phyloP scores from a whole-genome alignment of 2,888 invertebrate genomes.

The Aricia artaxerxes region DNA sequence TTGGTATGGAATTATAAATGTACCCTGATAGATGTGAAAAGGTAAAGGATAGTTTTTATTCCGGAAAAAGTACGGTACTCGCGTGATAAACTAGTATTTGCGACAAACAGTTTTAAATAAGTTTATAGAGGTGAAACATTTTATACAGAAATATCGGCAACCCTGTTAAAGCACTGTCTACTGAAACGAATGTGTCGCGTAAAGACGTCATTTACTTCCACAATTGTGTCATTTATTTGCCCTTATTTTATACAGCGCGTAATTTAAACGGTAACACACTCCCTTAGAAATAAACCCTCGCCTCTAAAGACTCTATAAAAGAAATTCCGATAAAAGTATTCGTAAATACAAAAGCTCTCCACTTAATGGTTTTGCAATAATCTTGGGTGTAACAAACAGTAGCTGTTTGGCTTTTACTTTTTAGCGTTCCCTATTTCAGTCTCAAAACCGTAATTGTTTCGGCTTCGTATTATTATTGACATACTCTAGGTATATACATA shows the following conservation, averaged over 20 bases:
- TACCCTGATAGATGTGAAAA: too few relatives aligned
- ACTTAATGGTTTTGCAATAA: background rate
- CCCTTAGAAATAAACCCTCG: conserved; percentile 39
- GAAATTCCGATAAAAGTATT: conserved; percentile 33
- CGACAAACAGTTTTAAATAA: too few relatives aligned
- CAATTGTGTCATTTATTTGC: conserved; percentile 45
- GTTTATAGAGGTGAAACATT: background rate
- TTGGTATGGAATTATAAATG: too few relatives aligned
- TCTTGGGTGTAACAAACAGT: background rate
- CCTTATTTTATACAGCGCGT: conserved; percentile 45
- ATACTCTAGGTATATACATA: too few relatives aligned
- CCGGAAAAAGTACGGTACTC: too few relatives aligned
- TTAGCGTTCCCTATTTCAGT: background rate
- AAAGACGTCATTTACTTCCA: conserved; percentile 39
- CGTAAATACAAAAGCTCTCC: background rate
- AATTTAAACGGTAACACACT: conserved; percentile 43
- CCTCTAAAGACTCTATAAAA: conserved; percentile 38
- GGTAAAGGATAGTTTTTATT: too few relatives aligned
- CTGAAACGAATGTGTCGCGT: conserved; percentile 36
- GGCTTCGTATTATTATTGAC: too few relatives aligned
- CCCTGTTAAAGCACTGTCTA: background rate
- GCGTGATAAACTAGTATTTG: too few relatives aligned
- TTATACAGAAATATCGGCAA: background rate
- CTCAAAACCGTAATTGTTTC: background rate
- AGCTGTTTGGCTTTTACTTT: background rate